These are phyloP conservation scores for Cephus spinipes DNA, from an alignment of 2,888 invertebrate genomes.

Conservation along the genomic window DNA sequence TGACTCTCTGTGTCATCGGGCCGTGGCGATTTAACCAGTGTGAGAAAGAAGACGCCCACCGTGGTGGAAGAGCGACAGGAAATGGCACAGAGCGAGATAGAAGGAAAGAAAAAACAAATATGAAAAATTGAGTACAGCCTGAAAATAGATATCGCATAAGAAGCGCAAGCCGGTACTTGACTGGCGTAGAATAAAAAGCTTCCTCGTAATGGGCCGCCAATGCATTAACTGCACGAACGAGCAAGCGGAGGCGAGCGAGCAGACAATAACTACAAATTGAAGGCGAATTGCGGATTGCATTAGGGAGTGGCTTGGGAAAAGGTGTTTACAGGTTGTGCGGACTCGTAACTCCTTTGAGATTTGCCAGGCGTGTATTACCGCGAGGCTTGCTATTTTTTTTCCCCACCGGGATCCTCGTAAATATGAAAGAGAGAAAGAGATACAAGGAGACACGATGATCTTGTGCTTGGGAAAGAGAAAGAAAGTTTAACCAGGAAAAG, in stretches of 20 bases:
- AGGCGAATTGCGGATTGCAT: conserved; percentile 26
- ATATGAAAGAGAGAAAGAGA: background rate
- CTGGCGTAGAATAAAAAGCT: background rate
- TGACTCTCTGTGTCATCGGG: too few relatives aligned
- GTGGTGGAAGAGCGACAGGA: background rate
- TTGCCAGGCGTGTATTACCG: background rate
- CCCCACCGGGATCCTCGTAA: background rate
- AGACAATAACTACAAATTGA: conserved; percentile 12
- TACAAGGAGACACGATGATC: background rate
- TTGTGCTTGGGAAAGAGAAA: background rate
- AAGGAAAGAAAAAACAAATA: background rate
- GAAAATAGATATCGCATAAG: too few relatives aligned
- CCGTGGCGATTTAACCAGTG: too few relatives aligned
- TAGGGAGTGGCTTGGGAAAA: conserved; percentile 40
- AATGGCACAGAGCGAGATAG: background rate
- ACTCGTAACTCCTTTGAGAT: background rate
- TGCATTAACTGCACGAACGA: conserved; percentile 12
- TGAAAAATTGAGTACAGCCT: too few relatives aligned
- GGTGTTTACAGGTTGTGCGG: conserved; percentile 27
- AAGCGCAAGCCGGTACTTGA: too few relatives aligned
- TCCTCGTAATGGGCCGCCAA: conserved; percentile 1
- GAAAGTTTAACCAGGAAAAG: background rate
- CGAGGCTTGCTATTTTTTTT: background rate
- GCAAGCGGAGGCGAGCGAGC: background rate
- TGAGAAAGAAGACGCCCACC: too few relatives aligned